phyloP scores from a whole-genome alignment of 2,888 invertebrate species.

The Plebejus anna region DNA sequence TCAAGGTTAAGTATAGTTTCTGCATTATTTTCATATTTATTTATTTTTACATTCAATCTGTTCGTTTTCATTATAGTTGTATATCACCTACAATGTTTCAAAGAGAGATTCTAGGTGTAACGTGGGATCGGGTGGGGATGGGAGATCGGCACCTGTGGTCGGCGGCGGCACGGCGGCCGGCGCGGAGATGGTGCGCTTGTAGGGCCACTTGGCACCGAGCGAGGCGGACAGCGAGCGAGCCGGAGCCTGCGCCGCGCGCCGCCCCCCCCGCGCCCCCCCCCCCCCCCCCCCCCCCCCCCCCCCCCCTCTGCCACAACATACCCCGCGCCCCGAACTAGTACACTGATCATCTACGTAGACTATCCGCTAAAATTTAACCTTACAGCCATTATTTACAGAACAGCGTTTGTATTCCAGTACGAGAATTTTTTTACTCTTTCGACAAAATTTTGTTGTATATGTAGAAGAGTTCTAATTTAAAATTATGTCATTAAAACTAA shows the following conservation, averaged over 20 bases:
- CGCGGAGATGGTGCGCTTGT: slow-evolving; percentile 96
- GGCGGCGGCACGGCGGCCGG: slow-evolving; percentile 90
- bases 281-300: slow-evolving; percentile 93
- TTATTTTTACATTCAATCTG: neutral
- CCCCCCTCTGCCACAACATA: slow-evolving; percentile 90
- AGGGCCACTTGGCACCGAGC: slow-evolving; percentile 96
- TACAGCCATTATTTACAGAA: slow-evolving; percentile 27
- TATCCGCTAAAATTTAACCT: slow-evolving; percentile 17
- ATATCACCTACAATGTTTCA: too few relatives aligned
- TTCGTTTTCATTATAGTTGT: too few relatives aligned
- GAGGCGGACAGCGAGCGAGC: slow-evolving; percentile 89
- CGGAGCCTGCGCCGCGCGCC: slow-evolving; percentile 88
- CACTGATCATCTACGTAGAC: slow-evolving; percentile 28
- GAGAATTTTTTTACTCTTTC: neutral
- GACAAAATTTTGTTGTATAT: neutral
- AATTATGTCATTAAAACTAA: neutral
- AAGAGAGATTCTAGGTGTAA: neutral
- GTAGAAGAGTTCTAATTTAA: neutral
- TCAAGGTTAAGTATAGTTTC: neutral
- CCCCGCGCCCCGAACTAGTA: slow-evolving; percentile 26
- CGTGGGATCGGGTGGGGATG: slow-evolving; percentile 1
- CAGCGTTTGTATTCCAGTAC: neutral
- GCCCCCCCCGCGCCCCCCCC: slow-evolving; percentile 90
- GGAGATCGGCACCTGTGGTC: slow-evolving; percentile 55
- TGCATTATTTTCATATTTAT: neutral